These are phyloP conservation scores for Puntigrus tetrazona DNA, from an alignment of 2,113 vertebrate species.

Conservation along the genomic window DNA sequence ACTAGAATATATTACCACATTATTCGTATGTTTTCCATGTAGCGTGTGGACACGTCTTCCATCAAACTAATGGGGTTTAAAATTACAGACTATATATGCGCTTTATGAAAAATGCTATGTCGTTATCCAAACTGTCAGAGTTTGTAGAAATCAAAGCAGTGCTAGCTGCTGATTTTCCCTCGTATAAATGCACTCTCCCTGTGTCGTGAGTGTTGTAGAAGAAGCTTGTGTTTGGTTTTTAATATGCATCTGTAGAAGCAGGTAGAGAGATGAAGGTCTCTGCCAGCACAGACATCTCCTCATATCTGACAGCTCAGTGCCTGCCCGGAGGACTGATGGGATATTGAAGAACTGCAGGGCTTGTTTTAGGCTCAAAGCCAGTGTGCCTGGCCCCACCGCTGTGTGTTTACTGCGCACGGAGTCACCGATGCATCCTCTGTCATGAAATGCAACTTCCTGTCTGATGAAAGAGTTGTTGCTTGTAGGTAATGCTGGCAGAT, in stretches of 20 bases:
- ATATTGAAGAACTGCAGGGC: constrained; percentile 5
- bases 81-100: too few relatives aligned
- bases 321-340: not conserved
- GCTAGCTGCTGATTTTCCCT: not conserved
- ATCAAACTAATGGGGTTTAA: too few relatives aligned
- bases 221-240: constrained; percentile 43
- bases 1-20: too few relatives aligned
- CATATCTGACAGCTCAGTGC: constrained; percentile 25
- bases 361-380: constrained; percentile 19
- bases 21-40: too few relatives aligned
- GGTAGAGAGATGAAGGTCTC: constrained; percentile 32
- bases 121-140: not conserved
- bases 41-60: too few relatives aligned
- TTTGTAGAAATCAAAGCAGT: not conserved
- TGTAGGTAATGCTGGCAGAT: constrained; percentile 38
- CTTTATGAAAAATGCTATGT: not conserved
- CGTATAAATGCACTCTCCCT: not conserved
- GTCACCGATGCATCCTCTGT: not conserved
- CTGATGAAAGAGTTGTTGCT: constrained; percentile 12
- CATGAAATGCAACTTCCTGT: not conserved
- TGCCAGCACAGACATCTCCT: not conserved
- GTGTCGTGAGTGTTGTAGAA: constrained; percentile 9
- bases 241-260: constrained; percentile 44
- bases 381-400: not conserved
- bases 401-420: not conserved